A percentile compares a stretch with the other conserved stretches of the same genome.
phyloP scores from a whole-genome alignment of 2,888 invertebrate genomes.

The Mystacides longicornis region DNA sequence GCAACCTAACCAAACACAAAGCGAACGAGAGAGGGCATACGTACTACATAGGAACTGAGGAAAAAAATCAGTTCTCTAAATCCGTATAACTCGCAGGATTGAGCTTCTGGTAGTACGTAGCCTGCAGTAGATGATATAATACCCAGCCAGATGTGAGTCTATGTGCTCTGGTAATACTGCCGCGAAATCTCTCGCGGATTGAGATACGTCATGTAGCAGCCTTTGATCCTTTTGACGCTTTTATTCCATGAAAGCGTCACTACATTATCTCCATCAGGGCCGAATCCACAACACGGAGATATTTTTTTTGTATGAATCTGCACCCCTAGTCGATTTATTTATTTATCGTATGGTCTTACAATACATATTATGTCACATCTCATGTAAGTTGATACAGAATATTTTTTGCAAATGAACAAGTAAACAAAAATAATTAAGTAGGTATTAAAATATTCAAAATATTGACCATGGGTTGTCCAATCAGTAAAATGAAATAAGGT shows the following conservation, averaged over 20 bases:
- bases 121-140: not conserved
- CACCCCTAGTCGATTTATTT: too few species aligned
- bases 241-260: constrained; percentile 18
- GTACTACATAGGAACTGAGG: not conserved
- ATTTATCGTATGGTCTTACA: too few species aligned
- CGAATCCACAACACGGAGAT: not conserved
- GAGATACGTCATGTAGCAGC: constrained; percentile 13
- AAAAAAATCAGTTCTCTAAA: constrained; percentile 12
- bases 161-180: constrained; percentile 11
- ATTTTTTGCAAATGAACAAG: too few species aligned
- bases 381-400: too few species aligned
- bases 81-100: not conserved
- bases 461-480: too few species aligned
- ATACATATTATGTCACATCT: too few species aligned
- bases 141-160: too few species aligned
- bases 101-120: not conserved
- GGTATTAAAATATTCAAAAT: too few species aligned
- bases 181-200: constrained; percentile 19
- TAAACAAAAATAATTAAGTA: too few species aligned
- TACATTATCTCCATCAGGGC: constrained; percentile 12
- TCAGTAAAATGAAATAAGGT: too few species aligned
- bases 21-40: too few species aligned
- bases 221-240: constrained; percentile 23
- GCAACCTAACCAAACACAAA: too few species aligned
- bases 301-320: not conserved